Base-by-base conservation (phyloP, 2,888 invertebrate species). In the Calliphora vomitoria region DNA sequence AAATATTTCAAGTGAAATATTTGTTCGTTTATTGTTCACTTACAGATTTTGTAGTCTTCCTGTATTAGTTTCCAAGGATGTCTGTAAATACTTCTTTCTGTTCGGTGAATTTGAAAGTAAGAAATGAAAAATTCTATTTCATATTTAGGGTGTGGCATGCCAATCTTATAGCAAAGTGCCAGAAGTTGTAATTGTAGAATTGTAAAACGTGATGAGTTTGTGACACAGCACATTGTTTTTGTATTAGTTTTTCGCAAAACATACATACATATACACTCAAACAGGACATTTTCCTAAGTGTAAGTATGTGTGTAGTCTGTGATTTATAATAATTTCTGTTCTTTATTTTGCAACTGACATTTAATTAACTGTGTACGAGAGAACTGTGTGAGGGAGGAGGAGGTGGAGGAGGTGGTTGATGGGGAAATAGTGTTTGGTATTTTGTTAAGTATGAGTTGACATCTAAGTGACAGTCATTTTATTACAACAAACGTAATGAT, bases 261-360 rank as follows among this genome's bases (percentile, higher is more conserved):
- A 60, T 35, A 35, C 25, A 25, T 25, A 25, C 25, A 25, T 25
- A 1, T 25, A 25, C 38, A 55, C 15, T 0, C 79, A 41, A 25
- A 38, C 15, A 78, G 74, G 81, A 81, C 64, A 68, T 66, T 81
- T 25, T 18, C 10, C 11, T 58, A 20, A 31, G 44, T 55, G 55
- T 41, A 25, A 83, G 50, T 62, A 47, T 76, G 4, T 47, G 20
- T 68, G 18, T 50, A 79, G 74, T 88, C 89, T 88, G 88, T 89
- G 90, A 90, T 90, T 89, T 90, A 89, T 90, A 90, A 89, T 88
- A 86, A 87, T 69, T 84, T 79, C 55, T 69, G 74, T 66, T 64
- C 55, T 66, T 44, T 58, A 55, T 76, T 85, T 89, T 89, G 90
- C 88, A 88, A 89, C 90, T 90, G 90, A 90, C 90, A 89, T 90